Evolutionary conservation across 2,888 invertebrate genomes (phyloP).

Genomic region (Calameuta pallipes): DNA sequence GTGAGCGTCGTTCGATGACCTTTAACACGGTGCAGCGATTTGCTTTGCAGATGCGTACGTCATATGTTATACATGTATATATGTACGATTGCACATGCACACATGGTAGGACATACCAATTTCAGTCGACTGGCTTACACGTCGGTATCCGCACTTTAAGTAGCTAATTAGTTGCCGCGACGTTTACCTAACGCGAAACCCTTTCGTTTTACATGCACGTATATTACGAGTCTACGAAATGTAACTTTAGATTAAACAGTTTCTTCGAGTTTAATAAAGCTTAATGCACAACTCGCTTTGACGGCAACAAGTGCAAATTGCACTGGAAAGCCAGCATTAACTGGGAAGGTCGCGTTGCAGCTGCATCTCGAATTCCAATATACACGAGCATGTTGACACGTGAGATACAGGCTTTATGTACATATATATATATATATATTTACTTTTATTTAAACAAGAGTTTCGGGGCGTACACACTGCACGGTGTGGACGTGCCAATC

Average conservation of each 20-base stretch:
- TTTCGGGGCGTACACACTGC: neutral
- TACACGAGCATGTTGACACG: neutral
- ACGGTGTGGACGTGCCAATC: neutral
- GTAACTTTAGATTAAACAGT: constrained; percentile 37
- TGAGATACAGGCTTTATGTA: neutral
- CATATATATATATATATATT: no score
- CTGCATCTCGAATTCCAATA: neutral
- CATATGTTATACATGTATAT: neutral
- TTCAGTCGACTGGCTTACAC: neutral
- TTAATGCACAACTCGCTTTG: constrained; percentile 33
- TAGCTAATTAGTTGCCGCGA: neutral
- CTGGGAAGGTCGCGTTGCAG: neutral
- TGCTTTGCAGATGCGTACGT: no score
- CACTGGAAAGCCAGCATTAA: neutral
- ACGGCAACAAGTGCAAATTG: constrained; percentile 44
- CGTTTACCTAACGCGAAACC: neutral
- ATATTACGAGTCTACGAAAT: constrained; percentile 10
- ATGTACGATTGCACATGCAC: neutral
- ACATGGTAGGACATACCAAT: neutral
- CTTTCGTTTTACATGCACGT: neutral
- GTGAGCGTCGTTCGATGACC: no score
- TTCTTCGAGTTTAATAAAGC: constrained; percentile 40
- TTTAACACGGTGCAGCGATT: no score
- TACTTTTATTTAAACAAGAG: neutral
- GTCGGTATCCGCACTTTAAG: neutral